These are phyloP conservation scores for Ostrea denselamellosa DNA, from an alignment of 1,140 invertebrate species.

Conservation along the genomic window DNA sequence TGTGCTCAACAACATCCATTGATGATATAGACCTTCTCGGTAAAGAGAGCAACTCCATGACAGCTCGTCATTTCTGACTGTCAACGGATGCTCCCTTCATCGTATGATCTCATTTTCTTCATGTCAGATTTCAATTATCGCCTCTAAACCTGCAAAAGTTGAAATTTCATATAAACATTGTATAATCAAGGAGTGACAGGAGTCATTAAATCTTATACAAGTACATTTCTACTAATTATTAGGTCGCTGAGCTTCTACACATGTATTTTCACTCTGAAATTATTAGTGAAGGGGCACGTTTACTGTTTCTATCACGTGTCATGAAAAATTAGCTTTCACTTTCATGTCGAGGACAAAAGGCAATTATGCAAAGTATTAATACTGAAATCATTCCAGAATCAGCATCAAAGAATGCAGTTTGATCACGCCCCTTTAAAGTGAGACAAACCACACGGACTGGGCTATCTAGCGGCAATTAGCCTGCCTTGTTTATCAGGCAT, in stretches of 20 bases:
- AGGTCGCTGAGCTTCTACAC: no score
- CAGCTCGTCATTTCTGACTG: slow-evolving; percentile 70
- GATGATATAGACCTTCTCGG: slow-evolving; percentile 58
- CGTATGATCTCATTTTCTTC: slow-evolving; percentile 59
- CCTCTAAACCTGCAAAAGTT: no score
- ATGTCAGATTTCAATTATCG: background rate
- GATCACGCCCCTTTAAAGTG: slow-evolving; percentile 14
- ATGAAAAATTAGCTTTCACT: background rate
- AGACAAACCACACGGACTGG: slow-evolving; percentile 14
- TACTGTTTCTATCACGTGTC: background rate
- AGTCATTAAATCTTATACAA: no score
- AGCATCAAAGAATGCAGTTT: slow-evolving; percentile 17
- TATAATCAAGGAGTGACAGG: no score
- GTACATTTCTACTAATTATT: no score
- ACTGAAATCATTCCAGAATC: background rate
- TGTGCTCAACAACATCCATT: background rate
- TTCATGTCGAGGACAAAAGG: background rate
- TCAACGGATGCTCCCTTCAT: slow-evolving; percentile 76
- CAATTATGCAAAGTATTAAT: background rate
- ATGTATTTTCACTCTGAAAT: no score
- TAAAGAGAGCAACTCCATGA: slow-evolving; percentile 77
- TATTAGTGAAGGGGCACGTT: no score
- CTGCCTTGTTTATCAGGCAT: slow-evolving; percentile 28
- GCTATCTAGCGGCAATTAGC: slow-evolving; percentile 16
- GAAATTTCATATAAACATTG: no score